Evolutionary conservation across 2,888 invertebrate species (phyloP), one percentile per base, ranked within the genome.

Genomic region (Electrophaes corylata): DNA sequence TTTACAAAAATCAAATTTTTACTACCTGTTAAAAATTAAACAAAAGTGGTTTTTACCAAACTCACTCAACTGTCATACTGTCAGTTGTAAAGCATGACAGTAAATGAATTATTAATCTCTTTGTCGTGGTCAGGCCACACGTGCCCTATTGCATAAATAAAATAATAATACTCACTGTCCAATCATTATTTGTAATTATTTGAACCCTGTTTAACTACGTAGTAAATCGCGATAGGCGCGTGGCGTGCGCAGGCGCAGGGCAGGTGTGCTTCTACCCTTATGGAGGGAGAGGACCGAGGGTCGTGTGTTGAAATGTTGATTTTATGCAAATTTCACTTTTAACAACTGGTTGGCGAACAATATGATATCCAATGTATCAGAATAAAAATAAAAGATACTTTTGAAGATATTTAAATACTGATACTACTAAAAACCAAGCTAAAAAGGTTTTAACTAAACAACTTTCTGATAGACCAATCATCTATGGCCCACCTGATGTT

Each of bases 231-330:
- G 61, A 73, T 20, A 46, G 77, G 57, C 78, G 77, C 78, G 78
- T 79, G 78, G 69, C 78, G 35, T 69, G 67, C 76, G 70, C 72
- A 69, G 61, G 75, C 70, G 63, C 60, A 51, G 33, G 16, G 75
- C 78, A 78, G 78, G 78, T 78, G 78, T 69, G 69, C 63, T 35
- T 29, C 64, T 64, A 69, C 76, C 75, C 72, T 73, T 66, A 60
- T 44, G 20, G 61, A 68, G 66, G 64, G 60, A 66, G 70, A 73
- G 70, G 67, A 64, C 52, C 54, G 71, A 76, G 77, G 75, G 68
- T 58, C 60, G 69, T 65, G 66, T 64, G 66, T 57, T 57, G 62
- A 54, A 47, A 64, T 71, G 62, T 63, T 57, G 50, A 65, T 65
- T 60, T 62, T 58, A 31, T 53, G 59, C 50, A 41, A 59, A 66